A percentile compares a stretch with the other conserved stretches of the same genome.
These are phyloP conservation scores for Melolontha melolontha DNA, from an alignment of 2,888 invertebrate genomes.

Conservation along the genomic window DNA sequence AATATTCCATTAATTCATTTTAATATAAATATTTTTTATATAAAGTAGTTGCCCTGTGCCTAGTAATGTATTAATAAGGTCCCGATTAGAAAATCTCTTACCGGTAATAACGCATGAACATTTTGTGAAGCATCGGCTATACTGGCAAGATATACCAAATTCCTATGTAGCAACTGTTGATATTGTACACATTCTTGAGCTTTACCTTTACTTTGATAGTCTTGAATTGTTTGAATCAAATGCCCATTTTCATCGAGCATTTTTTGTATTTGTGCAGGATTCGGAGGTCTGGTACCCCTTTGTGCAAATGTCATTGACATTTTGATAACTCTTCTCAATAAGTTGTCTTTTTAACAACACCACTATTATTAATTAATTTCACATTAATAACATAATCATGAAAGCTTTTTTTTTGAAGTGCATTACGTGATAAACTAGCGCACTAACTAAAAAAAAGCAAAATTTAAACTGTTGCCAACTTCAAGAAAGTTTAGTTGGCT, in stretches of 20 bases:
- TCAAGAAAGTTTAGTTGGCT: no score
- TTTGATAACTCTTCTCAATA: not conserved
- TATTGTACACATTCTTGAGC: slow-evolving; percentile 93
- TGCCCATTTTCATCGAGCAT: slow-evolving; percentile 98
- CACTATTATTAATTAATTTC: no score
- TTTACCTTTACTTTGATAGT: slow-evolving; percentile 96
- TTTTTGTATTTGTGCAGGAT: slow-evolving; percentile 90
- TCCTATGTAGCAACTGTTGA: slow-evolving; percentile 94
- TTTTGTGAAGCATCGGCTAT: slow-evolving; percentile 97
- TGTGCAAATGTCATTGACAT: slow-evolving; percentile 84
- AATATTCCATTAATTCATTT: no score
- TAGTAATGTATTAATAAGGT: not conserved
- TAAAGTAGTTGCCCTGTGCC: not conserved
- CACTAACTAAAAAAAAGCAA: no score
- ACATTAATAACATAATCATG: no score
- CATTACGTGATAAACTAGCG: no score
- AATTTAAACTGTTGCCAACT: no score
- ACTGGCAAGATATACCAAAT: slow-evolving; percentile 94
- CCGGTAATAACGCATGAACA: slow-evolving; percentile 89
- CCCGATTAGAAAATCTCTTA: slow-evolving; percentile 63
- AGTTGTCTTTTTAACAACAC: no score
- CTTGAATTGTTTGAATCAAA: slow-evolving; percentile 96
- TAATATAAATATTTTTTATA: no score
- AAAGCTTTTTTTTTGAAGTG: no score
- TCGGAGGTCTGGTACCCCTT: slow-evolving; percentile 80